Base-by-base conservation (phyloP, 2,888 invertebrate species). In the Gnatocerus cornutus region DNA sequence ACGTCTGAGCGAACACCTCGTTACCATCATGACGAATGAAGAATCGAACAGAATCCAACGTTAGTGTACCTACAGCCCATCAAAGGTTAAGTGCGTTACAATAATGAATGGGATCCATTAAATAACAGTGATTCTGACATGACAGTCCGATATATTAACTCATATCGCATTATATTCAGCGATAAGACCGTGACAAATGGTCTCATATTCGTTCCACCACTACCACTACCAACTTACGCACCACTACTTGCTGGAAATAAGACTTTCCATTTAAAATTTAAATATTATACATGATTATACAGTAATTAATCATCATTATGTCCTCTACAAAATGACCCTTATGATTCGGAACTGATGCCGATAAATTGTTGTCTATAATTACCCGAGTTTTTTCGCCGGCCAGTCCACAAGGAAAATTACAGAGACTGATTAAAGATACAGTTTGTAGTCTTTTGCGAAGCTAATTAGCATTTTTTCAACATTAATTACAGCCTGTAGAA, bases 121-220 rank as follows among this genome's bases (percentile, higher is more conserved):
- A 72, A 69, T 73, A 71, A 72, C 74, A 74, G 71, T 71, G 74
- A 69, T 74, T 72, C 64, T 55, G 68, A 70, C 73, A 70, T 72
- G 72, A 64, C 72, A 43, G 53, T 53, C 53, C 53, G 69, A 73
- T 71, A 71, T 69, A 71, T 73, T 68, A 68, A 70, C 71, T 70
- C 72, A 66, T 69, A 73, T 72, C 70, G 64, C 39, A 64, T 72
- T 71, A 72, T 69, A 69, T 65, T 39, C 52, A 63, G 43, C 61
- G 74, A 74, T 74, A 74, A 75, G 68, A 68, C 62, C 66, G 64
- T 75, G 73, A 75, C 70, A 73, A 76, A 76, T 73, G 72, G 66
- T 68, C 16, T 53, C 53, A 27, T 33, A 55, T 41, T 12, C 53
- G 16, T 43, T 10, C 16, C 21, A n/a, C 21, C 21, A 58, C n/a